phyloP scores from a whole-genome alignment of 2,888 invertebrate genomes.

The Heliothis peltigera region DNA sequence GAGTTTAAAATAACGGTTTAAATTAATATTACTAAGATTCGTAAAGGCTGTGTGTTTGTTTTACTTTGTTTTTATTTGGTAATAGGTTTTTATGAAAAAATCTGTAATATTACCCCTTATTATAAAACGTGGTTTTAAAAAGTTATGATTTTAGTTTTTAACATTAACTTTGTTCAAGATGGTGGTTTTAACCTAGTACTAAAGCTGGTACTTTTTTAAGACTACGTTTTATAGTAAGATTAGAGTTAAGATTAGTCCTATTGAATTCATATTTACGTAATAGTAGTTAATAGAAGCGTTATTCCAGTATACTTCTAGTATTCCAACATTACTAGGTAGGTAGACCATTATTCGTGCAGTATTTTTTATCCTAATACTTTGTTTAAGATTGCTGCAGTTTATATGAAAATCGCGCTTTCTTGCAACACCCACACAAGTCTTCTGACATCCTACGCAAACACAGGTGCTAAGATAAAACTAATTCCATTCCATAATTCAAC shows the following conservation, averaged over 20 bases:
- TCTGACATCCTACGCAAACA: not conserved
- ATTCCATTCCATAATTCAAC: conserved; percentile 12
- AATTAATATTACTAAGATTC: conserved; percentile 9
- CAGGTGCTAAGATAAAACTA: conserved; percentile 6
- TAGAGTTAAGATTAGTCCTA: too few relatives aligned
- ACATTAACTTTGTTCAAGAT: too few relatives aligned
- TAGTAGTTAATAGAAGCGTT: too few relatives aligned
- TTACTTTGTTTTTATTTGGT: conserved; percentile 27
- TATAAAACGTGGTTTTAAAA: too few relatives aligned
- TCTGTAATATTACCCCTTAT: too few relatives aligned
- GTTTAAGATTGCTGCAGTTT: not conserved
- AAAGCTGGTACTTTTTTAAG: too few relatives aligned
- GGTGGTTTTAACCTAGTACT: too few relatives aligned
- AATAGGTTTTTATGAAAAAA: too few relatives aligned
- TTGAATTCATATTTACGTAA: too few relatives aligned
- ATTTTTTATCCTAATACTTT: not conserved
- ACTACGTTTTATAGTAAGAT: too few relatives aligned
- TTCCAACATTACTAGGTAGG: not conserved
- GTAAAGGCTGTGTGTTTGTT: conserved; percentile 1
- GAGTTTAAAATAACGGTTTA: not conserved
- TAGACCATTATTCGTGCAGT: not conserved
- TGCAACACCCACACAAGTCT: not conserved
- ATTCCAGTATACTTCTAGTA: too few relatives aligned
- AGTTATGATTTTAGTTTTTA: too few relatives aligned
- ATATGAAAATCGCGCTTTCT: not conserved